Percentiles rank a stretch among this genome's conserved stretches.
phyloP scores from a whole-genome alignment of 2,888 invertebrate genomes.

The Andrena chrysosceles region DNA sequence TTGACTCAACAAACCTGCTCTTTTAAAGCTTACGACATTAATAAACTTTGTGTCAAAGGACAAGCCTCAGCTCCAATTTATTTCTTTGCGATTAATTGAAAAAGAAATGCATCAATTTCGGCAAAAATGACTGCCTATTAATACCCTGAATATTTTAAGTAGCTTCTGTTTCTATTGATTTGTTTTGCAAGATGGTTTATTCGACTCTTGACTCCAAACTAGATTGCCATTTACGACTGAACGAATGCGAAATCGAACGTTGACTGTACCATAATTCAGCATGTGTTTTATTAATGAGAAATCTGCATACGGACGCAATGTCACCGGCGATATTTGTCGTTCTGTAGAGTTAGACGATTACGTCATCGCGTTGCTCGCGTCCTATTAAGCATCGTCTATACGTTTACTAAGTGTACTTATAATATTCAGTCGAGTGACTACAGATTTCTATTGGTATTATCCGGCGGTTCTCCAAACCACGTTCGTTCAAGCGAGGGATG shows the following conservation, averaged over 20 bases:
- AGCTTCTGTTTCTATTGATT: too few species aligned
- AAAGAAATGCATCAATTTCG: too few species aligned
- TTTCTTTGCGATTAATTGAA: too few species aligned
- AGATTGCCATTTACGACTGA: too few species aligned
- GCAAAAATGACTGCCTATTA: too few species aligned
- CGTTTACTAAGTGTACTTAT: not conserved
- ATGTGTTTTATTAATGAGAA: not conserved
- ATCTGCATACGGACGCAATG: constrained; percentile 30
- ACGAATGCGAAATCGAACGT: not conserved
- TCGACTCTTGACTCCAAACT: too few species aligned
- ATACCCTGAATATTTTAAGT: too few species aligned
- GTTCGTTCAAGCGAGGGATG: not conserved
- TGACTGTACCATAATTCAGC: not conserved
- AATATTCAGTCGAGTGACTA: not conserved
- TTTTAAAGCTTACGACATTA: too few species aligned
- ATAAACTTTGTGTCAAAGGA: too few species aligned
- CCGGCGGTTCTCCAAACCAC: not conserved
- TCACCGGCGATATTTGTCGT: constrained; percentile 12
- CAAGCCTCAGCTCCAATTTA: too few species aligned
- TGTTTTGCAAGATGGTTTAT: too few species aligned
- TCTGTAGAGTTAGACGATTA: not conserved
- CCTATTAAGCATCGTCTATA: not conserved
- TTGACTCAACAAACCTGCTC: too few species aligned
- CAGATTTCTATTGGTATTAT: not conserved
- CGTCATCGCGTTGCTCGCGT: not conserved